Base-by-base conservation (phyloP, 1,140 invertebrate species). In the Acromyrmex charruanus region DNA sequence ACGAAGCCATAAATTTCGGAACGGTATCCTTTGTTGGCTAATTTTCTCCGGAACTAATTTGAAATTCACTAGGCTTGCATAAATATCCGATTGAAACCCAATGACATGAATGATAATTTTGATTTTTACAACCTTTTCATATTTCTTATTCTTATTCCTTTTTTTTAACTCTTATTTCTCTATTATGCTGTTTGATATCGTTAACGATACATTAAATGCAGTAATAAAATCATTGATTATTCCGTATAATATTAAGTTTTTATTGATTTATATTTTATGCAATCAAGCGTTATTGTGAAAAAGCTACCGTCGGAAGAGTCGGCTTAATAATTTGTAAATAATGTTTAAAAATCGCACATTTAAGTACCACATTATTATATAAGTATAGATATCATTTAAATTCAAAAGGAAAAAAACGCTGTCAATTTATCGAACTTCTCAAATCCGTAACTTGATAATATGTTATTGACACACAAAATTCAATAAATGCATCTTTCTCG, bases 1-100 rank as follows among this genome's bases (percentile, higher is more conserved):
- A 74, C 63, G 31, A 39, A 80, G 16, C 18, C 16, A 35, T 69
- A 66, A 80, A 80, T 80, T 69, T 51, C 21, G 0, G 12, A 14
- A 21, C 44, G 12, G 35, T 35, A 55, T 35, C 25, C 39, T 58
- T 69, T 39, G 49, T 44, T 31, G 35, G 25, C 35, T 82, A 72
- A 82, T 80, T 69, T 69, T 39, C 31, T 25, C 61, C 6, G 9
- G 25, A 28, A 35, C 7, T 63, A n/a, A 28, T 2, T 21, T 39
- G 16, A 28, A 44, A 59, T n/a, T 0, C n/a, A 10, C 55, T 58
- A n/a, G 21, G 12, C 12, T 6, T 25, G 31, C n/a, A 39, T 59
- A 59, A 4, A 18, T 59, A 16, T 77, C 6, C 21, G 18, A 77
- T 59, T 25, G 35, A 31, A 44, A 1, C 1, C 9, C 9, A 44